Evolutionary conservation across 2,888 invertebrate species (phyloP), one percentile per base, ranked within the genome.

Genomic region (Rugalucina vietnamica): DNA sequence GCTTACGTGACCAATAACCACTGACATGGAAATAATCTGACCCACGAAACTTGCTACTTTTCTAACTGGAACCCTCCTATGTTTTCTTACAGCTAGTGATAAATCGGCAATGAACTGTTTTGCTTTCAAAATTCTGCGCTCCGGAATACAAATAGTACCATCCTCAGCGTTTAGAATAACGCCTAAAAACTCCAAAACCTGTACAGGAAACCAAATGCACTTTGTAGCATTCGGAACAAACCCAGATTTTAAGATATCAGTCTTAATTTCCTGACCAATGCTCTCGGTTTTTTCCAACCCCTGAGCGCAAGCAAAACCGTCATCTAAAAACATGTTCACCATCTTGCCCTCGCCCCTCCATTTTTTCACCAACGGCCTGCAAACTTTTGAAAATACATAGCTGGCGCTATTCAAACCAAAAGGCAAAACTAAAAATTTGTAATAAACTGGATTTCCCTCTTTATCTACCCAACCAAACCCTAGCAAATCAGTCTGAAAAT

Each of bases 141-240:
- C 77, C 14, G 81, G 74, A 36, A 84, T 75, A 39, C 24, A 74
- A 36, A 81, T 80, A 8, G 4, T 65, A 34, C 81, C 75, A 2
- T 60, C 18, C 4, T 65, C 0, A 21, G 78, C 72, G 73, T 79
- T 32, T 18, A 83, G 37, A n/a, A 79, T 39, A 39, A 32, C 29
- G 18, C 69, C 83, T 69, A 83, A 60, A 74, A 74, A 84, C 36
- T 77, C 60, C 10, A 84, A 36, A 18, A 43, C 21, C 36, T 84
- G 80, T 3, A 77, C 77, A 49, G 77, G 84, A 18, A 70, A 43
- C 84, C 84, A 84, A 54, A 76, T 60, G 29, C 39, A 84, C 39
- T 84, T 84, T 24, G 37, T 24, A 5, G 60, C 65, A n/a, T 80
- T 84, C 32, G 84, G 84, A n/a, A 84, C 74, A 71, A 84, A 84